Evolutionary conservation across 2,888 invertebrate species (phyloP), one percentile per base, ranked within the genome.

Genomic region (Lampropteryx suffumata): DNA sequence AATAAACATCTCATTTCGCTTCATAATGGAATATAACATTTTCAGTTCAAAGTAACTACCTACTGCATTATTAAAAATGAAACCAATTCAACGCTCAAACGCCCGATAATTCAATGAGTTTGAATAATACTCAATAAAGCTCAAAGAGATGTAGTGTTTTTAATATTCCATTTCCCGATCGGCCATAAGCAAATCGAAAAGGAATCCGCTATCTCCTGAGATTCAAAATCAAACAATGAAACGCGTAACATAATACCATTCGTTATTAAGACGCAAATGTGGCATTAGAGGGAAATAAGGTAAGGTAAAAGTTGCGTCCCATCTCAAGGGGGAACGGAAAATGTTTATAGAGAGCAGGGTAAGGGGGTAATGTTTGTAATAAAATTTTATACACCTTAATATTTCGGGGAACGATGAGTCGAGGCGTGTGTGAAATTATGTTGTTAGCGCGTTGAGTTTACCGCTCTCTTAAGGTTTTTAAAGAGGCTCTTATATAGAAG

Each of bases 341-440:
- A 84, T 86, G 82, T 86, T 85, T 86, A 82, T 81, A 83, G 74
- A 75, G 70, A 70, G 79, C 76, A 75, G 74, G 69, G 78, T 76
- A 82, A 82, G 82, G 81, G n/a, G 83, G 84, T 88, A 83, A 84
- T 79, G 84, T 63, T 67, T 65, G 76, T 86, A 84, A 89, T 88
- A 90, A 89, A 87, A 88, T 89, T 88, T 89, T 84, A 88, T 85
- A 82, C 80, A 79, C 84, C 84, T 83, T 85, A 84, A 87, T 88
- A 88, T 88, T 88, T 87, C 76, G 81, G 71, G 72, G 73, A 82
- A 81, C 82, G 85, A 88, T 83, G 87, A 87, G 85, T 78, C 78
- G 83, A 81, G 80, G 82, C 80, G 80, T 82, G 81, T 84, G 84
- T 79, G 79, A 86, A 85, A 84, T 89, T 82, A 84, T 84, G 78